A percentile compares a stretch with the other conserved stretches of the same genome.
These are phyloP conservation scores for Euproctis similis DNA, from an alignment of 2,888 invertebrate species.

Conservation along the genomic window DNA sequence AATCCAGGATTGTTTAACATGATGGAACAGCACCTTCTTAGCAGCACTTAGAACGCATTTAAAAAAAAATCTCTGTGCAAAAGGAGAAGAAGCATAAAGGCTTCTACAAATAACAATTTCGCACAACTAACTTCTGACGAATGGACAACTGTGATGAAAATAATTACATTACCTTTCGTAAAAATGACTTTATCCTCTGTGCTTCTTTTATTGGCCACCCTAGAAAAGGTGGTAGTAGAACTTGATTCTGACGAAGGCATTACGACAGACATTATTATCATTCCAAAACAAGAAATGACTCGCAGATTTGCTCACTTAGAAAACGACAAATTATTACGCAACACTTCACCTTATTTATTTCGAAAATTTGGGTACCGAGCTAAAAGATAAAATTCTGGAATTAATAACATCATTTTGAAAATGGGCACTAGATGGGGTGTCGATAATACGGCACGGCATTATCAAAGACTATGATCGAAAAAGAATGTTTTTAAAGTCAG, in stretches of 20 bases:
- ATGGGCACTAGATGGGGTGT: too few relatives aligned
- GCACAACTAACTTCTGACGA: constrained; percentile 14
- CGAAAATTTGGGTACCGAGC: too few relatives aligned
- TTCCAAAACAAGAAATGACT: constrained; percentile 7
- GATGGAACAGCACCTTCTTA: constrained; percentile 14
- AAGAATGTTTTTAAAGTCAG: constrained; percentile 2
- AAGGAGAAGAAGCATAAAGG: too few relatives aligned
- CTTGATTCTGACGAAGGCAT: constrained; percentile 1
- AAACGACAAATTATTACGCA: constrained; percentile 15
- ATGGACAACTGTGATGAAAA: constrained; percentile 4
- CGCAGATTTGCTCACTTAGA: constrained; percentile 16
- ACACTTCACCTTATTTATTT: too few relatives aligned
- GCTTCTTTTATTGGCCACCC: constrained; percentile 13
- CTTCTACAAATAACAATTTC: constrained; percentile 15
- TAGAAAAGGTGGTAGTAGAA: constrained; percentile 11
- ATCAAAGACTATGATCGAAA: constrained; percentile 2
- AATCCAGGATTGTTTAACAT: constrained; percentile 11
- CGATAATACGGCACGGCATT: constrained; percentile 10
- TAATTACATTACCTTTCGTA: constrained; percentile 10
- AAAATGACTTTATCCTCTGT: constrained; percentile 15
- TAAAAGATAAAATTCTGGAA: too few relatives aligned
- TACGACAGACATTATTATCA: neutral
- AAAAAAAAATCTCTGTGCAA: constrained; percentile 12
- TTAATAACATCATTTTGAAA: too few relatives aligned
- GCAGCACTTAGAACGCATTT: constrained; percentile 13